phyloP scores from a whole-genome alignment of 1,140 invertebrate genomes.

The Aethina tumida region DNA sequence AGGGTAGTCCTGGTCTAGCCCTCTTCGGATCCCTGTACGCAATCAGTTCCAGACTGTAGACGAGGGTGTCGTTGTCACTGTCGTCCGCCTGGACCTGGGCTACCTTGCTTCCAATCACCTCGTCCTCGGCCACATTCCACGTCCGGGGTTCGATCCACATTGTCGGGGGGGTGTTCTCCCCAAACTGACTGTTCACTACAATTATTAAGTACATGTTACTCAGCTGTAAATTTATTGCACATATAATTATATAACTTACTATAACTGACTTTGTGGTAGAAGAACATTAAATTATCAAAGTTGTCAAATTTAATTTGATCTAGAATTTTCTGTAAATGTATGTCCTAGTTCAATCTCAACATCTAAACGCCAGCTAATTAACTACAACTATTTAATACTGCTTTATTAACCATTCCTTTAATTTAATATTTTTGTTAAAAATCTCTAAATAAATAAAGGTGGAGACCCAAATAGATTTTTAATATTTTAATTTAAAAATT shows the following conservation, averaged over 20 bases:
- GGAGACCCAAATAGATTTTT: too few relatives aligned
- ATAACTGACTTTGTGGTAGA: too few relatives aligned
- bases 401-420: too few relatives aligned
- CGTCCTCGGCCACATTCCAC: slow-evolving; percentile 55
- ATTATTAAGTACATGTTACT: slow-evolving; percentile 1
- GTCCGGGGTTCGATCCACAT: slow-evolving; percentile 50
- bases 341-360: too few relatives aligned
- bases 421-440: too few relatives aligned
- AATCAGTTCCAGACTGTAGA: slow-evolving; percentile 50
- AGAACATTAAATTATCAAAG: too few relatives aligned
- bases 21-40: slow-evolving; percentile 24
- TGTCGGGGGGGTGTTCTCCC: slow-evolving; percentile 27
- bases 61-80: slow-evolving; percentile 48
- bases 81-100: slow-evolving; percentile 40
- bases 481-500: too few relatives aligned
- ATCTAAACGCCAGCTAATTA: too few relatives aligned
- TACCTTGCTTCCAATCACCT: slow-evolving; percentile 52
- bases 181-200: slow-evolving; percentile 8
- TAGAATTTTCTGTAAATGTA: too few relatives aligned
- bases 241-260: slow-evolving; percentile 1
- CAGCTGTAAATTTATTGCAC: slow-evolving; percentile 1
- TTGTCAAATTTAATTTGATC: too few relatives aligned
- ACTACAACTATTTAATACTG: too few relatives aligned
- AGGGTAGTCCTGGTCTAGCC: slow-evolving; percentile 42
- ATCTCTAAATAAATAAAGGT: too few relatives aligned